Evolutionary conservation across 2,888 invertebrate genomes (phyloP).

Genomic region (Epicampocera succincta): DNA sequence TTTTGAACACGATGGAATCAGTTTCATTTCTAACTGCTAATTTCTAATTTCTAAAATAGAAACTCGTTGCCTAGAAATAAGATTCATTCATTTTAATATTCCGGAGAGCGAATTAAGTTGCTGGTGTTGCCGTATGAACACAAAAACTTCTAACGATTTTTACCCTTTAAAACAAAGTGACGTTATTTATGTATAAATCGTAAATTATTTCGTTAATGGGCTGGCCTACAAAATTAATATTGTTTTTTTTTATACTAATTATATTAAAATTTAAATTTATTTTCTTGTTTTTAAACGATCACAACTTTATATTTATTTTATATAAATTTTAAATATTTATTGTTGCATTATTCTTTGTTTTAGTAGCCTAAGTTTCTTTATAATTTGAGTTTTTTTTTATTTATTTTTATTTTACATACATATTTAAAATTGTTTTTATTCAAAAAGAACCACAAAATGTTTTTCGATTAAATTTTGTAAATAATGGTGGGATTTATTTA

Average conservation of each 20-base stretch:
- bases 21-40: too few relatives aligned
- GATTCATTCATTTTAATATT: too few relatives aligned
- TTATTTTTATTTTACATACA: conserved; percentile 17
- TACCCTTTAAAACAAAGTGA: too few relatives aligned
- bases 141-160: too few relatives aligned
- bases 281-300: conserved; percentile 74
- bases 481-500: conserved; percentile 80
- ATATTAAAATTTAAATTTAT: background rate
- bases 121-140: too few relatives aligned
- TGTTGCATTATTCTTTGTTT: background rate
- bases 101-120: too few relatives aligned
- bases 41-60: too few relatives aligned
- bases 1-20: too few relatives aligned
- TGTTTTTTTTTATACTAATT: background rate
- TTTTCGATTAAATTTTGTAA: conserved; percentile 76
- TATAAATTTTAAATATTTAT: conserved; percentile 26
- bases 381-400: background rate
- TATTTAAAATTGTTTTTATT: conserved; percentile 29
- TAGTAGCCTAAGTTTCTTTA: conserved; percentile 4
- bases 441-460: conserved; percentile 62
- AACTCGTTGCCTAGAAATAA: too few relatives aligned
- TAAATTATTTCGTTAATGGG: too few relatives aligned
- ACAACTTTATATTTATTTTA: conserved; percentile 76
- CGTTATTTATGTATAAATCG: too few relatives aligned
- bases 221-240: background rate